Percentiles rank a stretch among this genome's conserved stretches.
Conservation (phyloP, 2,797 vertebrate genomes). For the Sphenodon punctatus region DNA sequence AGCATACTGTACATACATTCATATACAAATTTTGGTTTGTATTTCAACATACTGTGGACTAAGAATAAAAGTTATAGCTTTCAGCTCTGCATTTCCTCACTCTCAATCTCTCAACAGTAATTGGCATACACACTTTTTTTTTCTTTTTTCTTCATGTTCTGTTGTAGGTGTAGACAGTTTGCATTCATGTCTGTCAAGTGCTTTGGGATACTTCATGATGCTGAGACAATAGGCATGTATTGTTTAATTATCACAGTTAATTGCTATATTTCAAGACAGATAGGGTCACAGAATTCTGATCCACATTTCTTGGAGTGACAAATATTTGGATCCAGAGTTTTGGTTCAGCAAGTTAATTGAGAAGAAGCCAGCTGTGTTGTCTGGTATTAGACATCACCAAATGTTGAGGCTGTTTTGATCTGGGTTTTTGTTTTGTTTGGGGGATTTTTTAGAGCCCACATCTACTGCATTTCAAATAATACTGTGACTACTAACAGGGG, state of each 20-base stretch:
- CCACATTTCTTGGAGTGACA: neutral
- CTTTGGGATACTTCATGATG: no score
- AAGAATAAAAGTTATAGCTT: neutral
- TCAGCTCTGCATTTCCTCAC: neutral
- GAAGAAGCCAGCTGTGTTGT: neutral
- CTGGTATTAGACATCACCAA: neutral
- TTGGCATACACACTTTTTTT: accelerated
- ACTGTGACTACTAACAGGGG: neutral
- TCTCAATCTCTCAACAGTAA: neutral
- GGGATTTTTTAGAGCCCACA: neutral
- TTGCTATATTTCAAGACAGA: no score
- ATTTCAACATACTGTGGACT: neutral
- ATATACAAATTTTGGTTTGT: neutral
- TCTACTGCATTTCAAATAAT: neutral
- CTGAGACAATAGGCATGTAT: no score
- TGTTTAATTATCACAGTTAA: no score
- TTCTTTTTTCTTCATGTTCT: neutral
- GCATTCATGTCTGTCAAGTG: no score
- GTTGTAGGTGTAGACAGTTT: neutral
- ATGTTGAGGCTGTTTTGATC: neutral
- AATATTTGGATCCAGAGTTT: neutral
- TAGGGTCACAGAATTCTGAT: no score
- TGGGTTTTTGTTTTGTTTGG: neutral
- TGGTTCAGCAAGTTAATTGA: no score
- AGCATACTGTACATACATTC: neutral